Evolutionary conservation across 2,797 vertebrate genomes (phyloP), one percentile per base, ranked within the genome.

Genomic region (Channa striata): DNA sequence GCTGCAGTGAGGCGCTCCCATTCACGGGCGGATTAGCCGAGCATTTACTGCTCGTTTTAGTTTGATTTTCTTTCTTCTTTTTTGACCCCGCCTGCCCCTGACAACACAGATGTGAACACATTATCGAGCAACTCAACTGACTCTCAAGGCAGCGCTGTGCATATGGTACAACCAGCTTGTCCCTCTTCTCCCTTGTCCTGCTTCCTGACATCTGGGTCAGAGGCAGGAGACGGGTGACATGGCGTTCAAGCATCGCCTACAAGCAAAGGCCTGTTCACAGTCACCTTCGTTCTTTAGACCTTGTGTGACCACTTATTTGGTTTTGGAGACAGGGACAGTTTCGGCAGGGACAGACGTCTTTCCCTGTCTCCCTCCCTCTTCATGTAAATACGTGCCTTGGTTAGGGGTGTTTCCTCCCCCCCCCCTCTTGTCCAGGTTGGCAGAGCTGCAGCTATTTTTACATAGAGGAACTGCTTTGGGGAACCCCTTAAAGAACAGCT

Each of bases 1-100:
- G 92, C 92, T 93, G 85, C 52, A 73, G 74, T 80, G 86, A 88
- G 91, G 83, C 78, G 81, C 91, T 93, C 92, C 92, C 92, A 85
- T 94, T 94, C 91, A 92, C 72, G 2, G 67, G 0, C 0, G 94
- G 95, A 95, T 96, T 95, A 94, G 90, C 72, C 51, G 51, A 82
- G 84, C 69, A 68, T 92, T 82, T 86, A 59, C 82, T 83, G 19
- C 20, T 60, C 70, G 67, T 74, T 86, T 87, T 80, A 81, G 72
- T 53, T 46, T 58, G 23, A 60, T 72, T 77, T 72, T 73, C 49
- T 68, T 30, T 60, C 21, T 53, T 44, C 12, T 17, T 34, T 56
- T 21, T 43, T 37, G 11, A 9, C 42, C 46, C 42, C 3, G 52
- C 13, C 67, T 13, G 42, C 52, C 57, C 68, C 44, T 40, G 19